Evolutionary conservation across 2,113 vertebrate genomes (phyloP), one percentile per base, ranked within the genome.

Genomic region (Cyprinodon brontotheroides): DNA sequence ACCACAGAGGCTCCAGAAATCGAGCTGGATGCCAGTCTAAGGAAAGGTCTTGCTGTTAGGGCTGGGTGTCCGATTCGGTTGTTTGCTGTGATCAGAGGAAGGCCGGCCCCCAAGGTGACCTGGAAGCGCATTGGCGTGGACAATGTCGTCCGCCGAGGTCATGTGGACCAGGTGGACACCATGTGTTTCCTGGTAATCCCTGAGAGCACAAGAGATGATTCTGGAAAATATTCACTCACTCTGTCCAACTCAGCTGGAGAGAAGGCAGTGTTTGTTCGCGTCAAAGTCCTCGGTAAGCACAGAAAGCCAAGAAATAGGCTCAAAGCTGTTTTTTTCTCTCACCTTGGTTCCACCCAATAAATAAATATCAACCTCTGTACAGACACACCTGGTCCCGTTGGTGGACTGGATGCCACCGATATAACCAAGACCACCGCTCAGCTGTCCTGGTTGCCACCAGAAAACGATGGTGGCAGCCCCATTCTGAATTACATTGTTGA

Each of bases 131-230:
- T 98, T 65, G 98, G 97, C 68, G 69, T 99, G 79, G 98, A 99
- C 88, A 99, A 98, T 1, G 97, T 99, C 70, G 88, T 97, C 83
- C 95, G 98, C 83, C 96, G 93, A 87, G 98, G 98, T 79, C 97
- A 98, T 68, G 96, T 99, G 38, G 98, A 99, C 86, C 94, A 99
- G 74, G 94, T 99, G 72, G 98, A 99, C 88, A 96, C 96, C 7
- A 99, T 99, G 98, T 96, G 97, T 74, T 99, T 99, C 94, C 95
- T 98, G 74, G 96, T 98, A 69, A 99, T 99, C 85, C 96, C 98
- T 0, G 94, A 99, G 89, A 97, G 97, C 87, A 98, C 97, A 73
- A 96, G 98, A 83, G 98, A 99, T 65, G 98, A 99, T 85, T 98
- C 98, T 17, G 98, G 98, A 85, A 98, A 90, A 96, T 99, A 99